A percentile compares a stretch with the other conserved stretches of the same genome.
Conservation (phyloP, 2,113 vertebrate genomes). For the Dinomys branickii region DNA sequence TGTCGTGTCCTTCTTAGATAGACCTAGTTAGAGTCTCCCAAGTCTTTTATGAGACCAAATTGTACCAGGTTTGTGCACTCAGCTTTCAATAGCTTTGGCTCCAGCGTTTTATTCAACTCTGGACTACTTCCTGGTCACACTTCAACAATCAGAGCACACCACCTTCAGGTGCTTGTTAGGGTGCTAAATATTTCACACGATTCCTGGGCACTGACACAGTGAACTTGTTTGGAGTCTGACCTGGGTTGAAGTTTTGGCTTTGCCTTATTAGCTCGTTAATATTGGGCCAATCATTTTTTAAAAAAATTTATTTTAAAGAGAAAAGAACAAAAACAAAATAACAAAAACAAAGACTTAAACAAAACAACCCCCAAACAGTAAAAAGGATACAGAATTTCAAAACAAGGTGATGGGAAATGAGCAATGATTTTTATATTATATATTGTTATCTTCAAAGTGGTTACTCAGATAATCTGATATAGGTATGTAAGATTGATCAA, state of each 20-base stretch:
- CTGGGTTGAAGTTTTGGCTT: not conserved
- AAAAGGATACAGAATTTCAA: too few species aligned
- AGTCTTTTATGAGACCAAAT: not conserved
- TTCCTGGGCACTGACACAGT: not conserved
- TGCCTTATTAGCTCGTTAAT: not conserved
- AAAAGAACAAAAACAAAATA: too few species aligned
- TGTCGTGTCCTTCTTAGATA: not conserved
- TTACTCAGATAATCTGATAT: too few species aligned
- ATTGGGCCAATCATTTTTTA: not conserved
- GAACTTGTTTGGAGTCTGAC: not conserved
- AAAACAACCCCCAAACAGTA: too few species aligned
- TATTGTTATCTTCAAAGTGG: too few species aligned
- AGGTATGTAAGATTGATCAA: too few species aligned
- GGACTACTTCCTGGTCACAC: not conserved
- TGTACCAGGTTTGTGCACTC: not conserved
- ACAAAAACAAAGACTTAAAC: too few species aligned
- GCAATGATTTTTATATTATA: too few species aligned
- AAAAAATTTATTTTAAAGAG: too few species aligned
- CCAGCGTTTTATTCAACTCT: not conserved
- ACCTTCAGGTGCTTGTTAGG: not conserved
- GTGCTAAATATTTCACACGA: not conserved
- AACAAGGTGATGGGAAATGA: too few species aligned
- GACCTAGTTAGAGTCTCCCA: not conserved
- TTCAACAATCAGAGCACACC: not conserved
- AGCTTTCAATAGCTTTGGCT: not conserved